These are phyloP conservation scores for Megamerina dolium DNA, from an alignment of 2,888 invertebrate species.

Conservation along the genomic window DNA sequence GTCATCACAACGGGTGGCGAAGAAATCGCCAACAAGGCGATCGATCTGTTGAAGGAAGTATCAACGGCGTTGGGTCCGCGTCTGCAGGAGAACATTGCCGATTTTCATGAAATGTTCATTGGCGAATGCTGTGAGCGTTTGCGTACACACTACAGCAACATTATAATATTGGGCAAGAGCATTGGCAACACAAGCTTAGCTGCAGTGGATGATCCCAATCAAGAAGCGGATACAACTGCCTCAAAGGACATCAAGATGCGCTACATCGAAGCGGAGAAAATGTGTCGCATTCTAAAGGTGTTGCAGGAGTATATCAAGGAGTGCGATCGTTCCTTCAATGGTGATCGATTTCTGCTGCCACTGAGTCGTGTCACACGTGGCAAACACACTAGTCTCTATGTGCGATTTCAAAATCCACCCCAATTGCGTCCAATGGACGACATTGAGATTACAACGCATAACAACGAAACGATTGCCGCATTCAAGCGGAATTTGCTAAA, in stretches of 20 bases:
- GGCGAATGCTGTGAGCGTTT: slow-evolving; percentile 87
- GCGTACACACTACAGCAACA: slow-evolving; percentile 78
- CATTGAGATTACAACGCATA: slow-evolving; percentile 86
- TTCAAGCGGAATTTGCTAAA: slow-evolving; percentile 70
- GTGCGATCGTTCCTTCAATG: slow-evolving; percentile 83
- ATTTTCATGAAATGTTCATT: slow-evolving; percentile 88
- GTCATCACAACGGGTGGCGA: slow-evolving; percentile 86
- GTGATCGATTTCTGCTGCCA: slow-evolving; percentile 84
- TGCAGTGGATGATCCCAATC: slow-evolving; percentile 20
- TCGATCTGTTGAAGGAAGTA: slow-evolving; percentile 85
- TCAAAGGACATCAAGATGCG: slow-evolving; percentile 45
- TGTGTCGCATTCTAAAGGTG: slow-evolving; percentile 90
- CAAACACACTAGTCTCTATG: slow-evolving; percentile 78
- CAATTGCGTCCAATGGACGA: slow-evolving; percentile 87
- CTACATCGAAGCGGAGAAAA: slow-evolving; percentile 65
- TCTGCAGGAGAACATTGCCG: slow-evolving; percentile 68
- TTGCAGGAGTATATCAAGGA: slow-evolving; percentile 92
- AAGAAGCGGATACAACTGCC: slow-evolving; percentile 32
- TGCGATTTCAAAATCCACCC: slow-evolving; percentile 82
- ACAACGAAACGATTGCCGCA: slow-evolving; percentile 86
- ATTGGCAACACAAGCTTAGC: slow-evolving; percentile 18
- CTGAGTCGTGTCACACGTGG: slow-evolving; percentile 81
- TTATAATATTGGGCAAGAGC: slow-evolving; percentile 52
- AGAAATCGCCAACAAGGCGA: slow-evolving; percentile 88
- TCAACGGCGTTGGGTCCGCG: slow-evolving; percentile 88